Percentiles rank a stretch among this genome's conserved stretches.
Conservation (phyloP, 2,888 invertebrate species). For the Nymphalis urticae region DNA sequence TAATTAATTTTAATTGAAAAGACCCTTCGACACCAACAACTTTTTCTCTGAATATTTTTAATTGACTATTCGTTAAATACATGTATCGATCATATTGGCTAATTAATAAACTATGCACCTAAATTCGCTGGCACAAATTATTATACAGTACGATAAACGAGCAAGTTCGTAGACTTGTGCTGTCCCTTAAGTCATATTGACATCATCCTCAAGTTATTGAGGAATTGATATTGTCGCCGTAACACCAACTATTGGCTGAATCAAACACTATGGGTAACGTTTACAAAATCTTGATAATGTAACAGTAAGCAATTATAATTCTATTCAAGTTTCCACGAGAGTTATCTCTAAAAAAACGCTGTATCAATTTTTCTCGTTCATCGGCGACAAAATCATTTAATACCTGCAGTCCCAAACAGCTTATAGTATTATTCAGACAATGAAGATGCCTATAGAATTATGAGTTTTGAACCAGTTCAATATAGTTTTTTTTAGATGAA, state of each 20-base stretch:
- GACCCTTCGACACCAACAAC: slow-evolving; percentile 64
- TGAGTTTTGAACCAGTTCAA: slow-evolving; percentile 15
- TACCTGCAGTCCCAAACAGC: slow-evolving; percentile 32
- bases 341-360: neutral
- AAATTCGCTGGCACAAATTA: slow-evolving; percentile 26
- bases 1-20: slow-evolving; percentile 50
- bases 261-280: neutral
- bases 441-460: slow-evolving; percentile 30
- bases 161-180: slow-evolving; percentile 39
- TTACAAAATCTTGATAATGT: neutral
- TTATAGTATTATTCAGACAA: slow-evolving; percentile 29
- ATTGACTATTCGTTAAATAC: slow-evolving; percentile 14
- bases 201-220: slow-evolving; percentile 20
- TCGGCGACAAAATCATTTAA: slow-evolving; percentile 32
- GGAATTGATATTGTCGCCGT: slow-evolving; percentile 30
- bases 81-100: slow-evolving; percentile 30
- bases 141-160: slow-evolving; percentile 21
- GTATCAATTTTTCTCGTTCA: neutral
- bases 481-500: slow-evolving; percentile 13
- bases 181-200: slow-evolving; percentile 30
- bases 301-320: neutral
- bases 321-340: neutral
- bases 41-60: slow-evolving; percentile 22
- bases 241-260: neutral
- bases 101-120: slow-evolving; percentile 25